Evolutionary conservation across 2,888 invertebrate genomes (phyloP), one percentile per base, ranked within the genome.

Genomic region (Geophilus truncorum): DNA sequence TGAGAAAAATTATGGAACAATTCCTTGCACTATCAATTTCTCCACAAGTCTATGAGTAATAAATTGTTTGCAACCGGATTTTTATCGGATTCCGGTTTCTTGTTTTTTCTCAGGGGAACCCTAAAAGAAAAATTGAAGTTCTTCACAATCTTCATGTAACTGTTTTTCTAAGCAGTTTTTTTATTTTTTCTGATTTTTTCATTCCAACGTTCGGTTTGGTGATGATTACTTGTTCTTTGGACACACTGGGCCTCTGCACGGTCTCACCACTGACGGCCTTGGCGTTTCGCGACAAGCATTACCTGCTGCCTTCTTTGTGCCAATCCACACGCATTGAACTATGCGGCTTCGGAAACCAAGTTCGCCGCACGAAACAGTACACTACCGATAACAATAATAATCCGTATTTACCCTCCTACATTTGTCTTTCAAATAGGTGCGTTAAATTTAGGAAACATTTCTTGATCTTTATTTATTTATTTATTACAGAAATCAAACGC

Each of bases 251-350:
- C 93, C 92, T 84, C 90, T 90, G 87, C 97, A 97, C 34, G 91
- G 89, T 86, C 93, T 92, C 88, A 92, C 91, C 45, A 95, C 93
- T 5, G 91, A 88, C 0, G 96, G 96, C 80, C 94, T 89, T 0
- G 91, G 90, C 84, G 93, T 89, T 82, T 92, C 91, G 83, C 92
- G 91, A 87, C 98, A 98, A 18, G 94, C 94, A 83, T 93, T 92
- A 18, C 93, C 95, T 7, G 96, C 96, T 34, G 95, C 92, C 85
- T 91, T 91, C 84, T 92, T 93, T 23, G 92, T 93, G 6, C 93
- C 92, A 84, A 92, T 92, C 98, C 97, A 98, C 82, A 97, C 94
- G 88, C 98, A 98, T 85, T 94, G 94, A 81, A 98, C 89, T 84
- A 93, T 92, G 84, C 98, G 91, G 86, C 95, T 95, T 87, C 95